These are phyloP conservation scores for Thysanoteuthis rhombus DNA, from an alignment of 2,888 invertebrate genomes.

Conservation along the genomic window DNA sequence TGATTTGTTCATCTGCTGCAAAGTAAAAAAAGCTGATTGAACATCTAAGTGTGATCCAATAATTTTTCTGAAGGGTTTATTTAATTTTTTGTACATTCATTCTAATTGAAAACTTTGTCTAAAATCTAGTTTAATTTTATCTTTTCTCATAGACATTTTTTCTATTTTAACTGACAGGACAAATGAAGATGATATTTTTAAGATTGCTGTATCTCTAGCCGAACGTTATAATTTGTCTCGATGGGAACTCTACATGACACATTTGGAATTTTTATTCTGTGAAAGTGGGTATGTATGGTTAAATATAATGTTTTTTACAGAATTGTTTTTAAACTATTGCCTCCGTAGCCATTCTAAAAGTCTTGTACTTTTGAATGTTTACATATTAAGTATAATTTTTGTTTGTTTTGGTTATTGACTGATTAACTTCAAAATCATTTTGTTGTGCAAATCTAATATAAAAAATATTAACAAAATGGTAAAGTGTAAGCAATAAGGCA, in stretches of 20 bases:
- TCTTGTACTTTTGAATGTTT: no score
- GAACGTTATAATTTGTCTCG: conserved; percentile 67
- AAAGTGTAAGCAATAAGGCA: no score
- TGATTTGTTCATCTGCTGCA: no score
- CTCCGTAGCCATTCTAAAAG: neutral
- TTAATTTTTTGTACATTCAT: neutral
- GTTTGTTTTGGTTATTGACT: no score
- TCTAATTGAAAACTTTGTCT: neutral
- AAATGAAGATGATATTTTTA: conserved; percentile 67
- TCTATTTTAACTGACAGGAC: conserved; percentile 60
- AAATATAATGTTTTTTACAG: neutral
- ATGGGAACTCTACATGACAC: conserved; percentile 69
- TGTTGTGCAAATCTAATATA: no score
- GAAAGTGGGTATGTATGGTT: conserved; percentile 61
- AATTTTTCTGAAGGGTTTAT: no score
- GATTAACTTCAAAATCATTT: no score
- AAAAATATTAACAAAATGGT: no score
- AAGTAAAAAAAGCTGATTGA: no score
- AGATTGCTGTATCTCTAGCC: conserved; percentile 68
- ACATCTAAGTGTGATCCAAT: no score
- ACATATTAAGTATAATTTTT: no score
- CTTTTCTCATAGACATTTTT: neutral
- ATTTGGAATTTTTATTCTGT: conserved; percentile 67
- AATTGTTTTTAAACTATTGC: neutral
- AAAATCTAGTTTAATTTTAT: neutral